Evolutionary conservation across 2,797 vertebrate genomes (phyloP), one percentile per base, ranked within the genome.

Genomic region (Trachurus trachurus): DNA sequence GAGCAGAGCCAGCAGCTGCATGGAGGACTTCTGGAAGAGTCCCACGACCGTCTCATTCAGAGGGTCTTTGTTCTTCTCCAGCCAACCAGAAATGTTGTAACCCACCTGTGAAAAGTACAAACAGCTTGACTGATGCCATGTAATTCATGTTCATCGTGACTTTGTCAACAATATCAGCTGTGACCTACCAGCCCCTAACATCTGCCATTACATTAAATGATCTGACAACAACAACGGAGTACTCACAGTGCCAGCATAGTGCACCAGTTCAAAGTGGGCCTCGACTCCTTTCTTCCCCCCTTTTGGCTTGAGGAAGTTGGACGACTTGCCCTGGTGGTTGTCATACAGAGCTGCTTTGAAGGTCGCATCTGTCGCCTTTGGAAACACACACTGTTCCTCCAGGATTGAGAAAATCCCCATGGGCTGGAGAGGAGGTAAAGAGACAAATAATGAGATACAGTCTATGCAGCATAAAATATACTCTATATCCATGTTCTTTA

Each of bases 351-450:
- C 90, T 74, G 90, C 86, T 89, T 96, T 94, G 81, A 93, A 78
- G 5, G 90, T 95, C 0, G 84, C 80, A 0, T 92, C 88, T 0
- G 89, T 93, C 19, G 94, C 94, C 91, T 95, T 95, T 34, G 92
- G 94, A 77, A 95, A 94, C 74, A 89, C 73, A 11, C 82, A 88
- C 86, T 91, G 93, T 85, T 96, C 95, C 79, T 96, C 95, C 53
- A 96, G 86, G 82, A 95, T 95, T 81, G 93, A 96, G 88, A 92
- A 95, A 73, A 96, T 90, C 16, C 94, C 93, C 94, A 91, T 95
- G 21, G 92, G 93, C 93, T 95, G 66, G 6, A 74, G 29, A 45
- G 26, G 19, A 54, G 31, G 66, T 16, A 16, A 3, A 63, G 9
- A 62, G 34, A 9, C 7, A 37, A 71, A 42, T 6, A 12, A 9